Percentiles rank a stretch among this genome's conserved stretches.
phyloP scores from a whole-genome alignment of 2,888 invertebrate species.

The Coleophora deauratella region DNA sequence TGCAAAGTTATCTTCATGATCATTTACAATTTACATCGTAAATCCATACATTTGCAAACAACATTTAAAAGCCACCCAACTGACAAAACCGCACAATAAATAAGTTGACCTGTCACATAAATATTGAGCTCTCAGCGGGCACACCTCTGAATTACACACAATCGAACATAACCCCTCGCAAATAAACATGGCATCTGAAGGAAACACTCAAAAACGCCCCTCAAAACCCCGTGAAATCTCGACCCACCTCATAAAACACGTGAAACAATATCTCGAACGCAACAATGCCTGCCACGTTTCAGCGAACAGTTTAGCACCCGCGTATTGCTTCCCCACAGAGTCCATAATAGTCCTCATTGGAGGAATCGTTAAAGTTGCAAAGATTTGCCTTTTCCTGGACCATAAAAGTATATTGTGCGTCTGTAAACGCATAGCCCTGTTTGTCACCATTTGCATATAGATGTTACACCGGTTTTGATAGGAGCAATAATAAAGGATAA shows the following conservation, averaged over 20 bases:
- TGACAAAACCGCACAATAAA: constrained; percentile 21
- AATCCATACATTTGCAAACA: no score
- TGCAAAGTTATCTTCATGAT: no score
- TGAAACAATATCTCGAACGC: constrained; percentile 64
- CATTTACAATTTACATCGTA: no score
- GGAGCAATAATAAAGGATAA: constrained; percentile 1
- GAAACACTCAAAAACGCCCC: constrained; percentile 55
- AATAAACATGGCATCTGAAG: constrained; percentile 43
- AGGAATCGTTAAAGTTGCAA: neutral
- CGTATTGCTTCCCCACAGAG: constrained; percentile 8
- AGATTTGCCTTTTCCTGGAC: constrained; percentile 57
- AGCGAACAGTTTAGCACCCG: constrained; percentile 1
- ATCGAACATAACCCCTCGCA: constrained; percentile 36
- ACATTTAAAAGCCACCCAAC: no score
- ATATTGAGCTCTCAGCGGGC: constrained; percentile 34
- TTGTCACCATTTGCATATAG: constrained; percentile 71
- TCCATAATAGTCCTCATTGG: neutral
- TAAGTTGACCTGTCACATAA: constrained; percentile 29
- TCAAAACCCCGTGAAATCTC: constrained; percentile 59
- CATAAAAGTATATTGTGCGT: constrained; percentile 73
- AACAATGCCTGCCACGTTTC: constrained; percentile 15
- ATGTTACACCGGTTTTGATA: constrained; percentile 26
- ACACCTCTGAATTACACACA: constrained; percentile 35
- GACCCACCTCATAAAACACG: constrained; percentile 71
- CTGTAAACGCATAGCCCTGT: constrained; percentile 63